Conservation (phyloP, 1,140 invertebrate species). For the Tetraneura akinire region DNA sequence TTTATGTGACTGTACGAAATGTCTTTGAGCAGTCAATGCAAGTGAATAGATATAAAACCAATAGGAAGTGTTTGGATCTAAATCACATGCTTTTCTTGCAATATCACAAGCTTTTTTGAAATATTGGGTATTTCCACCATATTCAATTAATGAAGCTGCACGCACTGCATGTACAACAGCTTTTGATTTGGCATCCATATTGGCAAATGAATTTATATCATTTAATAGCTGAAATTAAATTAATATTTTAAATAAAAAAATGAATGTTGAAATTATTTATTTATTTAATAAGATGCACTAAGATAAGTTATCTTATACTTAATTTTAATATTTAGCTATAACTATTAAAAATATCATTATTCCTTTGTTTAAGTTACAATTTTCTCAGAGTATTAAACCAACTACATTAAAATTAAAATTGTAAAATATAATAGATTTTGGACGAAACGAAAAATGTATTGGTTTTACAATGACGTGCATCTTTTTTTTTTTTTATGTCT, state of each 20-base stretch:
- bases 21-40: constrained; percentile 23
- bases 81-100: constrained; percentile 38
- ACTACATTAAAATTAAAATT: no score
- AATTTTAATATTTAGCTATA: no score
- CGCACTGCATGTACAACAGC: constrained; percentile 2
- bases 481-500: no score
- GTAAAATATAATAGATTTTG: no score
- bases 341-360: no score
- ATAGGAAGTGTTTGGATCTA: constrained; percentile 24
- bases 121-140: not conserved
- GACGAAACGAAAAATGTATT: no score
- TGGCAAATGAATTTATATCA: not conserved
- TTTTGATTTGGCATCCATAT: constrained; percentile 20
- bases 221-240: constrained; percentile 27
- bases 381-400: no score
- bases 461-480: no score
- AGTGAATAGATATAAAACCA: constrained; percentile 45
- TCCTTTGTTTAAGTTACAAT: no score
- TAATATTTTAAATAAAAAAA: not conserved
- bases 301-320: no score
- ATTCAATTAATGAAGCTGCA: constrained; percentile 22
- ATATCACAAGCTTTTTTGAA: constrained; percentile 26
- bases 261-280: no score
- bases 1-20: not conserved
- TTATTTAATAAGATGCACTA: no score